Conservation (phyloP, 2,888 invertebrate genomes). For the Sinelater perroti region DNA sequence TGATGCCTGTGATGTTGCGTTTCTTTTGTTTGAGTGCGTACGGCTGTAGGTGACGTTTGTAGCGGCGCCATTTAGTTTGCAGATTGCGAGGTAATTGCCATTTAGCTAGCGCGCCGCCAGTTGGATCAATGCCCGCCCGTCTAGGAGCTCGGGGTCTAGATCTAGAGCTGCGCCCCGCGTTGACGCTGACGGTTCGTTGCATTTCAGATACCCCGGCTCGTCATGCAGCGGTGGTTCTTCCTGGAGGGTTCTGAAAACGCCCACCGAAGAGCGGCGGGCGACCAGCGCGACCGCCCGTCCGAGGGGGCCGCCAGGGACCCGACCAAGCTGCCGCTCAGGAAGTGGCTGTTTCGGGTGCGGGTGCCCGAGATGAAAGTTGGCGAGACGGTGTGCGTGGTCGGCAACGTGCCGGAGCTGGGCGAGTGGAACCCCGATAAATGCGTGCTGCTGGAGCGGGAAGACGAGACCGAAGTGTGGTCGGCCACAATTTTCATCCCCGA, state of each 20-base stretch:
- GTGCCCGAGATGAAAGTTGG: slow-evolving; percentile 64
- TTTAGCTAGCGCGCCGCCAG: not conserved
- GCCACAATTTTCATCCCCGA: slow-evolving; percentile 71
- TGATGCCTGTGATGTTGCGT: slow-evolving; percentile 16
- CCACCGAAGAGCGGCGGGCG: slow-evolving; percentile 40
- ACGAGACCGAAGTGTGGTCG: slow-evolving; percentile 69
- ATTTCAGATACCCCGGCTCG: slow-evolving; percentile 33
- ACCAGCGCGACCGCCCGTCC: not conserved
- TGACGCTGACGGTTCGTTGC: too few relatives aligned
- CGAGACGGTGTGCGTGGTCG: slow-evolving; percentile 76
- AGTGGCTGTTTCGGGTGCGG: slow-evolving; percentile 66
- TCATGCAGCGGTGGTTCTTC: slow-evolving; percentile 75
- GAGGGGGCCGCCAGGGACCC: not conserved
- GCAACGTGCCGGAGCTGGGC: slow-evolving; percentile 73
- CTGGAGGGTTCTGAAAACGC: slow-evolving; percentile 64
- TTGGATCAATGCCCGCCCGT: slow-evolving; percentile 12
- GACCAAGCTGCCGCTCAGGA: slow-evolving; percentile 44
- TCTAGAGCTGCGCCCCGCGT: too few relatives aligned
- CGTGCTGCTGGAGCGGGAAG: slow-evolving; percentile 64
- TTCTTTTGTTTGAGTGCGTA: slow-evolving; percentile 26
- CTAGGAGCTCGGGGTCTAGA: too few relatives aligned
- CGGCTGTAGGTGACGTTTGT: slow-evolving; percentile 28
- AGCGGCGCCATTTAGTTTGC: slow-evolving; percentile 17
- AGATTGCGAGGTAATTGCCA: slow-evolving; percentile 20
- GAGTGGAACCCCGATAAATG: slow-evolving; percentile 74